Base-by-base conservation (phyloP, 2,113 vertebrate genomes). In the Seriola rivoliana region DNA sequence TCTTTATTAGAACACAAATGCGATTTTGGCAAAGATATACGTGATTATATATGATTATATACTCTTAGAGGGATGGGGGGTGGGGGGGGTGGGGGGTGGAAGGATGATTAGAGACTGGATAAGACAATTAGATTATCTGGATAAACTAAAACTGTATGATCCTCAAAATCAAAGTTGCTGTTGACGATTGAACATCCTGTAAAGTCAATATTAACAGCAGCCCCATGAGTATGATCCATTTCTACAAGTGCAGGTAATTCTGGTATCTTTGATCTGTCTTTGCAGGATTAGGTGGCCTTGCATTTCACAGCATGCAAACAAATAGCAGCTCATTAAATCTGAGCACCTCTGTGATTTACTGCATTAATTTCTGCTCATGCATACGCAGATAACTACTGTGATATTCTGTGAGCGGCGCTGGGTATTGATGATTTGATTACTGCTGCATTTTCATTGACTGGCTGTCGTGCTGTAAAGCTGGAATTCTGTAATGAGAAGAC, bases 361-460 rank as follows among this genome's bases (percentile, higher is more conserved):
- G 66, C 8, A 5, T 72, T 73, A 2, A 74, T 87, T 71, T 58
- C 46, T 74, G 23, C 73, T 73, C 82, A 55, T 68, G 63, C 85
- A 74, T 58, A 71, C n/a, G 1, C 71, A 69, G 48, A 76, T 66
- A 62, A 77, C 55, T 44, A 23, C 50, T 79, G 23, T 74, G 58
- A 77, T 71, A 48, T 64, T 68, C 60, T 66, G 85, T 14, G 7
- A 75, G 59, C 19, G 0, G 17, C 5, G 9, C 19, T 1, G 3
- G 4, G 36, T 74, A 80, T 71, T 36, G 78, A 71, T 58, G 64
- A 80, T 78, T 82, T 38, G 85, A 88, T 84, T 84, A 90, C 83
- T 32, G 75, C 59, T 13, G 34, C 54, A 9, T 73, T 75, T 64
- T 36, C 38, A 71, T 63, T 62, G 72, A 82, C 59, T 44, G 36